Percentiles rank a stretch among this genome's conserved stretches.
Conservation (phyloP, 2,797 vertebrate species). For the Aphelocoma californica region DNA sequence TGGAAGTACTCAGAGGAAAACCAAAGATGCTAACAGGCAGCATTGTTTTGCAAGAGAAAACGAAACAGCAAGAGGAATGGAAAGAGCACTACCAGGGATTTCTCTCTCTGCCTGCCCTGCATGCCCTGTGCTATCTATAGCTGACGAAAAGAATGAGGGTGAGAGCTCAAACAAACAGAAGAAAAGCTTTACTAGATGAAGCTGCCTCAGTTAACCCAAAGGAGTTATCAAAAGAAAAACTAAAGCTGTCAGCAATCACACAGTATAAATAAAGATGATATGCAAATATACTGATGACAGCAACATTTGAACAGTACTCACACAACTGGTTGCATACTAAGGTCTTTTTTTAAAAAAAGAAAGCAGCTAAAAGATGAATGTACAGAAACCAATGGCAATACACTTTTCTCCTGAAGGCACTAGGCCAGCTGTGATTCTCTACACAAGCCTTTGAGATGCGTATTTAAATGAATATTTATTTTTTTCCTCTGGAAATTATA, state of each 20-base stretch:
- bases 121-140: not conserved
- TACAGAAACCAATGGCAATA: constrained; percentile 35
- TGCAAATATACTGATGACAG: constrained; percentile 68
- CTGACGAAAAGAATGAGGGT: not conserved
- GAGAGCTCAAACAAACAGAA: not conserved
- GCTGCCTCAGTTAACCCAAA: constrained; percentile 52
- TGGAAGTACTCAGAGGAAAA: not conserved
- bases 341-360: not conserved
- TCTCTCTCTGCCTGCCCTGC: not conserved
- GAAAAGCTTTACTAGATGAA: constrained; percentile 1
- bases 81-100: not conserved
- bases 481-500: constrained; percentile 62
- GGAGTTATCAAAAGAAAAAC: constrained; percentile 48
- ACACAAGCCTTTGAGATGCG: constrained; percentile 66
- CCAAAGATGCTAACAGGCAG: not conserved
- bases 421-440: constrained; percentile 70
- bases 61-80: not conserved
- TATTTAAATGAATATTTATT: constrained; percentile 60
- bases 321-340: constrained; percentile 59
- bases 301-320: constrained; percentile 65
- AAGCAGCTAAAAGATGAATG: constrained; percentile 52
- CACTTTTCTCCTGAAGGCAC: constrained; percentile 62
- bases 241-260: constrained; percentile 51
- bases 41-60: not conserved
- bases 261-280: constrained; percentile 71